Percentiles rank a stretch among this genome's conserved stretches.
Evolutionary conservation across 2,888 invertebrate genomes (phyloP).

Genomic region (Agrochola lychnidis): DNA sequence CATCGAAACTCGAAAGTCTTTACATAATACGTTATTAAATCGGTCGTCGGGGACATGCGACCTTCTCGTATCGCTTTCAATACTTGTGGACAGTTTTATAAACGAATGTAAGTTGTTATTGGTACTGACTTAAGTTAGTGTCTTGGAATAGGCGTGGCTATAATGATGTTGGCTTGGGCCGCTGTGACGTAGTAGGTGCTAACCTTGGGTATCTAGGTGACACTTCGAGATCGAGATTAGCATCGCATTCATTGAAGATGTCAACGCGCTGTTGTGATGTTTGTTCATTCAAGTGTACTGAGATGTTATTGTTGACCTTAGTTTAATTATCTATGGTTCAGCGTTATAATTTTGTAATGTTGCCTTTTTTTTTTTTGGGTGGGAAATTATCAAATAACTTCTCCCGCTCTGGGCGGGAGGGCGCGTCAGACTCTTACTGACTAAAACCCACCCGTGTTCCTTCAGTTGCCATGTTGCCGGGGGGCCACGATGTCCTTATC

Average conservation of each 20-base stretch:
- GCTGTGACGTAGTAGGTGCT: conserved; percentile 54
- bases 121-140: conserved; percentile 45
- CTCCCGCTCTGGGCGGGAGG: no score
- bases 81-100: conserved; percentile 77
- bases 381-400: no score
- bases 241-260: conserved; percentile 51
- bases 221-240: conserved; percentile 62
- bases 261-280: conserved; percentile 39
- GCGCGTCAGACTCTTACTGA: no score
- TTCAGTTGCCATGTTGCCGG: no score
- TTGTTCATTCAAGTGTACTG: conserved; percentile 45
- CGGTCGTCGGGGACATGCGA: conserved; percentile 56
- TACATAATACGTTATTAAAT: conserved; percentile 60
- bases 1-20: conserved; percentile 49
- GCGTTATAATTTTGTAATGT: not conserved
- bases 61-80: conserved; percentile 73
- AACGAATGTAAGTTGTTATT: conserved; percentile 74
- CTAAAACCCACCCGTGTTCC: no score
- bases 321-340: not conserved
- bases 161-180: conserved; percentile 60
- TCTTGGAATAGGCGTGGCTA: conserved; percentile 76
- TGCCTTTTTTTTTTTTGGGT: no score
- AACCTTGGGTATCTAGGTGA: conserved; percentile 83
- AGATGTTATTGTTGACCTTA: conserved; percentile 7
- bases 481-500: no score